Conservation (phyloP, 2,113 vertebrate species). For the Dromiciops gliroides region DNA sequence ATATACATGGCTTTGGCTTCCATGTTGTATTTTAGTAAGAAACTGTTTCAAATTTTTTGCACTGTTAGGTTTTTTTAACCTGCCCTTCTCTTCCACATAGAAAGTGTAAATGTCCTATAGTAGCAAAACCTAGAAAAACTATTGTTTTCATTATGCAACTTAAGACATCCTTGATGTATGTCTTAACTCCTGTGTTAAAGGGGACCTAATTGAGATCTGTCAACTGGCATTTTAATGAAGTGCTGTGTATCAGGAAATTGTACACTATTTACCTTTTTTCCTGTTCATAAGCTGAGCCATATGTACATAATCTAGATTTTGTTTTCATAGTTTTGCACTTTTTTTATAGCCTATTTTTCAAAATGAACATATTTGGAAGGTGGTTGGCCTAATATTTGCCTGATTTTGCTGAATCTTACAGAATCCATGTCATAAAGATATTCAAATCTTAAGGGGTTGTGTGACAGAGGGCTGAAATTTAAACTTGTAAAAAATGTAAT, state of each 20-base stretch:
- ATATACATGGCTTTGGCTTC: conserved; percentile 63
- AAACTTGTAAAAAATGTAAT: conserved; percentile 75
- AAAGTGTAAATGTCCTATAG: conserved; percentile 71
- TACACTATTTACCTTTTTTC: conserved; percentile 80
- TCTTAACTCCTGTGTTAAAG: conserved; percentile 73
- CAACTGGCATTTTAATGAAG: conserved; percentile 80
- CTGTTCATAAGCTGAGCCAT: conserved; percentile 90
- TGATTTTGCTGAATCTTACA: conserved; percentile 76
- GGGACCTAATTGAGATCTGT: conserved; percentile 67
- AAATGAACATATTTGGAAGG: conserved; percentile 85
- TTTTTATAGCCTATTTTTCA: conserved; percentile 88
- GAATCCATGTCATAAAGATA: conserved; percentile 68
- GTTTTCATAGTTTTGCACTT: conserved; percentile 89
- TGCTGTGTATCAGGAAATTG: conserved; percentile 84
- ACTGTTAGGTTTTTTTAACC: conserved; percentile 78
- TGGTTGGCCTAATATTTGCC: conserved; percentile 83
- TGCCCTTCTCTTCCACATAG: conserved; percentile 67
- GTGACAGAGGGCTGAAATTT: conserved; percentile 70
- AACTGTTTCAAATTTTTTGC: conserved; percentile 81
- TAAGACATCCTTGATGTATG: conserved; percentile 73
- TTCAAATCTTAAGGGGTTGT: conserved; percentile 61
- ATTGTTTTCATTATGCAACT: conserved; percentile 77
- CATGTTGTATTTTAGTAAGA: conserved; percentile 79
- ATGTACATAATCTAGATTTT: conserved; percentile 87
- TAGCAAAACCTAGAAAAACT: conserved; percentile 69